These are phyloP conservation scores for Pheosia tremula DNA, from an alignment of 2,888 invertebrate species.

Conservation along the genomic window DNA sequence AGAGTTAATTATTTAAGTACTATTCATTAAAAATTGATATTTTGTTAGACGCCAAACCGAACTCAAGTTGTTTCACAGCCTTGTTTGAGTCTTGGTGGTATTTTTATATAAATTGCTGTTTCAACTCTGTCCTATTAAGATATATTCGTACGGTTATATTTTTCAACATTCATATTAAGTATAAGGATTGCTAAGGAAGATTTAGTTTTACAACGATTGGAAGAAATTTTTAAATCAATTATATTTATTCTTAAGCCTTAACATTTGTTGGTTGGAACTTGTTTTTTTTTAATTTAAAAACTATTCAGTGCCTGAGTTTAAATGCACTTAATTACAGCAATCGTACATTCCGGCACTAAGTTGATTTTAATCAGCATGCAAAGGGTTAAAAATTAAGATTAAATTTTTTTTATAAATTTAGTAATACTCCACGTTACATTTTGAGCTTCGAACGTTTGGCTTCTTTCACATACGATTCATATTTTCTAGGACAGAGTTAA, in stretches of 20 bases:
- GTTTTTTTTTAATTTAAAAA: no score
- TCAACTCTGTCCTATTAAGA: constrained; percentile 57
- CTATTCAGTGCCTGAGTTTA: no score
- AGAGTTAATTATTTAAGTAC: constrained; percentile 27
- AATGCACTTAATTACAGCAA: no score
- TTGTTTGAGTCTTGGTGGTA: constrained; percentile 75
- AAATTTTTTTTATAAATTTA: background rate
- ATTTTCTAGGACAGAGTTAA: constrained; percentile 59
- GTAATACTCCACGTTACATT: background rate
- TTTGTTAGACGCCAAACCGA: constrained; percentile 64
- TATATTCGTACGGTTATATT: constrained; percentile 5
- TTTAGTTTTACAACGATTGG: background rate
- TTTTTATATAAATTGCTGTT: constrained; percentile 52
- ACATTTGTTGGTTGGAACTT: no score
- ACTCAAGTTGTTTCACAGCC: constrained; percentile 79
- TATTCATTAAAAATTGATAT: constrained; percentile 42
- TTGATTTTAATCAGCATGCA: background rate
- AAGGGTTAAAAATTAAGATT: background rate
- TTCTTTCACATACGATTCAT: background rate
- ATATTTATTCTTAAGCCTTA: background rate
- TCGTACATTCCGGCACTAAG: no score
- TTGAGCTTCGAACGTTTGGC: constrained; percentile 1
- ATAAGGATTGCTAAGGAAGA: background rate
- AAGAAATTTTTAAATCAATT: background rate
- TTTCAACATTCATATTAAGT: background rate